Percentiles rank a stretch among this genome's conserved stretches.
Conservation (phyloP, 2,797 vertebrate species). For the Cryptoblepharus egeriae region DNA sequence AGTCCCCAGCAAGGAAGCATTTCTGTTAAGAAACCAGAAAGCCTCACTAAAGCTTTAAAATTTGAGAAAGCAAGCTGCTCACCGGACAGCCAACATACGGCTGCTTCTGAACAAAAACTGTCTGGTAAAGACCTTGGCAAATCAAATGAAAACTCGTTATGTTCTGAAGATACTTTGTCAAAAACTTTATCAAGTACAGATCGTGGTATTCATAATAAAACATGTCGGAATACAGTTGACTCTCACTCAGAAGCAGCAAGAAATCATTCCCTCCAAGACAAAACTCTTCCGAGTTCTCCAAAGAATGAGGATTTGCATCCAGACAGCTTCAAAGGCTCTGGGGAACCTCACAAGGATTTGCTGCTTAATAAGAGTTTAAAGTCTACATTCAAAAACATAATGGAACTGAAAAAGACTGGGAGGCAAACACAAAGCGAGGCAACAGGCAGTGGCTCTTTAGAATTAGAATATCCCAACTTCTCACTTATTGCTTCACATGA, state of each 20-base stretch:
- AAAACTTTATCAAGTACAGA: conserved; percentile 63
- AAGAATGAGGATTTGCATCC: conserved; percentile 77
- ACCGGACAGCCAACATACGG: conserved; percentile 64
- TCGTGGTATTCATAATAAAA: conserved; percentile 70
- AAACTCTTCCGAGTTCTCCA: conserved; percentile 77
- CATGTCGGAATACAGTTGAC: conserved; percentile 65
- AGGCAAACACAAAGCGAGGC: conserved; percentile 78
- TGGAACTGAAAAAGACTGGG: conserved; percentile 88
- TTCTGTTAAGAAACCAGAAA: conserved; percentile 72
- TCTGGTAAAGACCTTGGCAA: conserved; percentile 66
- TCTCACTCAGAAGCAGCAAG: conserved; percentile 71
- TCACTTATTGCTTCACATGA: conserved; percentile 79
- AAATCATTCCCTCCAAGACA: conserved; percentile 78
- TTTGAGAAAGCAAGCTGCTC: conserved; percentile 74
- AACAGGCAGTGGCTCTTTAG: conserved; percentile 67
- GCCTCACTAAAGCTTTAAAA: conserved; percentile 76
- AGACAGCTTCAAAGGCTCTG: conserved; percentile 73
- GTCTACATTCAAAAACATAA: conserved; percentile 85
- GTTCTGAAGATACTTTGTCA: conserved; percentile 69
- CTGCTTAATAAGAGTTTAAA: conserved; percentile 83
- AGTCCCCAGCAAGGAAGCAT: conserved; percentile 74
- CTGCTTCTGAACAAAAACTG: conserved; percentile 69
- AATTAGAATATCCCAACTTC: conserved; percentile 79
- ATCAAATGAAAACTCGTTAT: conserved; percentile 68
- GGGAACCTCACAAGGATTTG: conserved; percentile 74